Conservation (phyloP, 2,888 invertebrate genomes). For the Vanessa cardui region DNA sequence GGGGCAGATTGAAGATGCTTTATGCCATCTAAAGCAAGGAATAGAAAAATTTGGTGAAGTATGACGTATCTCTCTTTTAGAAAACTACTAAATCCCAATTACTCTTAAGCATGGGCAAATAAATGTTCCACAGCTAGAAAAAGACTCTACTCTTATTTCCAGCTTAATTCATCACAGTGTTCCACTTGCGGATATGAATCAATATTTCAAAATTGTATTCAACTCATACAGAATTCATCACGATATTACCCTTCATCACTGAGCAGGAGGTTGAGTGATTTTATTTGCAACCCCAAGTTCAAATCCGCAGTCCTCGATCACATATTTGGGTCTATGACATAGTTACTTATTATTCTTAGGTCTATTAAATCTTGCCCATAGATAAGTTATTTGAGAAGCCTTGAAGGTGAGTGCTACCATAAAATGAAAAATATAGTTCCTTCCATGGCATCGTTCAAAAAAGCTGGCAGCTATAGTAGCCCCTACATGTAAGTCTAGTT, state of each 20-base stretch:
- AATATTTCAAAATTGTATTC: too few species aligned
- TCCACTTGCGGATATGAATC: too few species aligned
- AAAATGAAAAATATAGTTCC: conserved; percentile 50
- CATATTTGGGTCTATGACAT: not conserved
- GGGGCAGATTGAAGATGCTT: conserved; percentile 56
- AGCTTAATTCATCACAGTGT: too few species aligned
- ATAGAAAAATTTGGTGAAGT: conserved; percentile 67
- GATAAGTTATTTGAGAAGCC: conserved; percentile 60
- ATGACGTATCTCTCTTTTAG: conserved; percentile 11
- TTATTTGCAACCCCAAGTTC: too few species aligned
- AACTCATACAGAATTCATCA: too few species aligned
- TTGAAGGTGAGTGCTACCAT: conserved; percentile 68
- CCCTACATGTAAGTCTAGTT: conserved; percentile 54
- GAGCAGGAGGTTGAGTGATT: too few species aligned
- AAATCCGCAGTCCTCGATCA: too few species aligned
- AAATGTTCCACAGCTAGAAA: too few species aligned
- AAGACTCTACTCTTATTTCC: too few species aligned
- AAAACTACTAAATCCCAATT: not conserved
- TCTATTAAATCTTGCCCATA: conserved; percentile 38
- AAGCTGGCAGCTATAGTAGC: conserved; percentile 50
- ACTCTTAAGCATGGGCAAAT: too few species aligned
- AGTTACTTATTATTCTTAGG: not conserved
- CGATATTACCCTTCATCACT: too few species aligned
- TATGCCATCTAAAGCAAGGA: conserved; percentile 60
- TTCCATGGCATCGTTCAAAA: conserved; percentile 55